Evolutionary conservation across 2,797 vertebrate genomes (phyloP).

Genomic region (Cossypha heuglini): DNA sequence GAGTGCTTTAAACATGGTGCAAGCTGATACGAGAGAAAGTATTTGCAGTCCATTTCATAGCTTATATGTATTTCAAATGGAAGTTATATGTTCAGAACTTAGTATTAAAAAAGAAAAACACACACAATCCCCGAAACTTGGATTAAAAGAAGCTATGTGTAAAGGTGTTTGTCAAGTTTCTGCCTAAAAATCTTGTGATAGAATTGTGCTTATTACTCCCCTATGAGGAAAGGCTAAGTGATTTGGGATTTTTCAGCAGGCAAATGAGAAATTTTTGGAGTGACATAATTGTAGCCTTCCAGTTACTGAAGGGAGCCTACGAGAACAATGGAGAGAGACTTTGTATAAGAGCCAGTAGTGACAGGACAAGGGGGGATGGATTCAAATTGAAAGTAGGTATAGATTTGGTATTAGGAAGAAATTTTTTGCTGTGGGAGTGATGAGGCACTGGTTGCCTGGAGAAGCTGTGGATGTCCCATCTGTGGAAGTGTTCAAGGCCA

Average conservation of each 20-base stretch:
- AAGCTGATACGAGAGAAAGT: background rate
- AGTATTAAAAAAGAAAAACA: background rate
- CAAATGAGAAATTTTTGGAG: background rate
- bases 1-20: background rate
- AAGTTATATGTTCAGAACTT: background rate
- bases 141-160: background rate
- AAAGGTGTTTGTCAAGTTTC: background rate
- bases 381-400: background rate
- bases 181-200: background rate
- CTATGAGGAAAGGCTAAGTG: background rate
- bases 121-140: background rate
- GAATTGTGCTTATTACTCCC: background rate
- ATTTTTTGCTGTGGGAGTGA: rapidly evolving
- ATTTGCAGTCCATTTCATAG: background rate
- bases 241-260: background rate
- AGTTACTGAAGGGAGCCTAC: background rate
- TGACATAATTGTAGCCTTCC: background rate
- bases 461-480: background rate
- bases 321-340: background rate
- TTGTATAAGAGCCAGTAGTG: background rate
- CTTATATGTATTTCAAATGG: background rate
- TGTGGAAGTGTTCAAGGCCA: background rate
- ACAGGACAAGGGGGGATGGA: background rate
- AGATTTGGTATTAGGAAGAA: background rate
- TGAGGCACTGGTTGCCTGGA: background rate